A percentile compares a stretch with the other conserved stretches of the same genome.
These are phyloP conservation scores for Hestina assimilis DNA, from an alignment of 1,140 invertebrate species.

Conservation along the genomic window DNA sequence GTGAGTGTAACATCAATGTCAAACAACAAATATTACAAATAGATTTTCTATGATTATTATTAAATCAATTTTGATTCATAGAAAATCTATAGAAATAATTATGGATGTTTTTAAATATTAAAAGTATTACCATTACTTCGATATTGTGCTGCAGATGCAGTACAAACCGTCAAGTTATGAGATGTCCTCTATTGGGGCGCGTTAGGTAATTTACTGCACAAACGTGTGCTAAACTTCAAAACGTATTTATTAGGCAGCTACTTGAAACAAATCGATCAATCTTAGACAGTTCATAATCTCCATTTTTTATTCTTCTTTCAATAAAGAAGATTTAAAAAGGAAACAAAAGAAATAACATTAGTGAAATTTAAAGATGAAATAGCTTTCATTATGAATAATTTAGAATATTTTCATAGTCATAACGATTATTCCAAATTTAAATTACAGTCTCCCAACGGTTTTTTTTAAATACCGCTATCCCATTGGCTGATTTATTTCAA, in stretches of 20 bases:
- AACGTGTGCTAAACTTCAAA: conserved; percentile 55
- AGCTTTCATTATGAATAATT: background rate
- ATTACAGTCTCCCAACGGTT: too few relatives aligned
- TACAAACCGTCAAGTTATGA: conserved; percentile 19
- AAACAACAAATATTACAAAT: conserved; percentile 10
- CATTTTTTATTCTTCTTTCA: conserved; percentile 6
- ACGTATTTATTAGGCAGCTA: background rate
- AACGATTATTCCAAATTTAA: background rate
- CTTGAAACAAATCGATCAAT: background rate
- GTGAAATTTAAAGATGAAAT: background rate
- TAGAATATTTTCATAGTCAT: background rate
- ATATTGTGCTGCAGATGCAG: conserved; percentile 28
- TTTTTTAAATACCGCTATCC: background rate
- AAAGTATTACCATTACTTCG: conserved; percentile 11
- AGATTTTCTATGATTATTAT: conserved; percentile 2
- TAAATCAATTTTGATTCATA: conserved; percentile 2
- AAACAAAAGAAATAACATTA: background rate
- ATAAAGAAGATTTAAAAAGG: conserved; percentile 14
- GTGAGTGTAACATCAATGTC: conserved; percentile 34
- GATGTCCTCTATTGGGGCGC: conserved; percentile 38
- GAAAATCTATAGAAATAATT: conserved; percentile 8
- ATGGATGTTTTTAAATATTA: conserved; percentile 9
- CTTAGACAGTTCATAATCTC: background rate
- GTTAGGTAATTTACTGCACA: conserved; percentile 28
- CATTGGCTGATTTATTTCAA: conserved; percentile 9